Conservation (phyloP, 1,140 invertebrate genomes). For the Rhynchophorus ferrugineus region DNA sequence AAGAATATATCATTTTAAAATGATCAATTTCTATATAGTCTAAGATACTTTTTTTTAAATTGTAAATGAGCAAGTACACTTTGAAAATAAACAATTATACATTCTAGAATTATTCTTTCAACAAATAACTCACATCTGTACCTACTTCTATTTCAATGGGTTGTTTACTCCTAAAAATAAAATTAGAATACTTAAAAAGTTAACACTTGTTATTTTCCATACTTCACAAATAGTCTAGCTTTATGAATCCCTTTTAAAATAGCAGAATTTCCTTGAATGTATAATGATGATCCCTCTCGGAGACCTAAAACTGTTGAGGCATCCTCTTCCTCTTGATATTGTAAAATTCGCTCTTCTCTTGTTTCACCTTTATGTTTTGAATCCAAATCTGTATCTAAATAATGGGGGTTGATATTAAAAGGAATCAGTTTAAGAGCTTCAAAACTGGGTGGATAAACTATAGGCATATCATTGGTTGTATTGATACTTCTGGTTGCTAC, state of each 20-base stretch:
- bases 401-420: conserved; percentile 84
- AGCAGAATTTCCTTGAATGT: conserved; percentile 52
- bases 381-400: conserved; percentile 55
- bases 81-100: too few species aligned
- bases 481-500: conserved; percentile 69
- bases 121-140: conserved; percentile 54
- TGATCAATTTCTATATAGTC: too few species aligned
- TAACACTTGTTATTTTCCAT: conserved; percentile 15
- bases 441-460: conserved; percentile 68
- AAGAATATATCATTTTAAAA: too few species aligned
- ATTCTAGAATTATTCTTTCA: conserved; percentile 25
- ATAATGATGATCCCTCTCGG: conserved; percentile 60
- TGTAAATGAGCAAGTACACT: too few species aligned
- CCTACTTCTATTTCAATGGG: conserved; percentile 47
- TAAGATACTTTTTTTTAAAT: too few species aligned
- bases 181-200: conserved; percentile 8
- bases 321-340: conserved; percentile 55
- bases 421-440: conserved; percentile 65
- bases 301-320: conserved; percentile 57
- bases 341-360: conserved; percentile 60
- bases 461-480: conserved; percentile 83
- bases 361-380: conserved; percentile 68
- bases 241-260: conserved; percentile 52
- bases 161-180: conserved; percentile 45
- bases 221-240: conserved; percentile 60